Percentiles rank a stretch among this genome's conserved stretches.
Evolutionary conservation across 1,140 invertebrate genomes (phyloP).

Genomic region (Bilobella aurantiaca): DNA sequence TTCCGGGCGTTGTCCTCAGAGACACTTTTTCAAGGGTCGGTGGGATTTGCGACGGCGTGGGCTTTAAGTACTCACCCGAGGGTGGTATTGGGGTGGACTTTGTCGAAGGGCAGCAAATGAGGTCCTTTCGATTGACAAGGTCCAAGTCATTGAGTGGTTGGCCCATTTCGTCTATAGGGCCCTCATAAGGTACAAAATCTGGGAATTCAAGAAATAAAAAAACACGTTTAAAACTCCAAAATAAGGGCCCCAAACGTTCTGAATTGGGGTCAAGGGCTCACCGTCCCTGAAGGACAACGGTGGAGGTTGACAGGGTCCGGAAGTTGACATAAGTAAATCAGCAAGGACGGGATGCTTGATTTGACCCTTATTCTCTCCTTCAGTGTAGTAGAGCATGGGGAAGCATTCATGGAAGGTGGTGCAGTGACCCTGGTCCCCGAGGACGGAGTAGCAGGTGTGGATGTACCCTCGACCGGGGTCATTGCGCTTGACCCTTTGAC

Average conservation of each 20-base stretch:
- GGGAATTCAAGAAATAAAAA: background rate
- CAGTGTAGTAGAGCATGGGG: constrained; percentile 17
- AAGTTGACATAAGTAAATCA: constrained; percentile 8
- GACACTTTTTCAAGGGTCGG: background rate
- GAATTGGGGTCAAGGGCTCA: background rate
- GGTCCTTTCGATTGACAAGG: background rate
- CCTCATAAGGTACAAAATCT: background rate
- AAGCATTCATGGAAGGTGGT: constrained; percentile 14
- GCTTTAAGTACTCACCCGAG: background rate
- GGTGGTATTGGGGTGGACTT: background rate
- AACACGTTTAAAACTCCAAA: background rate
- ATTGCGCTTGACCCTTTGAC: background rate
- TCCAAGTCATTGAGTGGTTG: background rate
- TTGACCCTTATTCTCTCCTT: constrained; percentile 9
- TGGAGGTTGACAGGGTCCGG: constrained; percentile 14
- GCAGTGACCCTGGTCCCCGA: constrained; percentile 11
- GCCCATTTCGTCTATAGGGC: background rate
- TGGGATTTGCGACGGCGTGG: background rate
- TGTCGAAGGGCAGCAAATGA: background rate
- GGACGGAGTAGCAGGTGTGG: constrained; percentile 9
- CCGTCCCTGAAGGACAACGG: constrained; percentile 10
- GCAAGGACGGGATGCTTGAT: constrained; percentile 20
- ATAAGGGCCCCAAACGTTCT: background rate
- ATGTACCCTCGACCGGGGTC: background rate
- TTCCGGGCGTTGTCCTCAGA: background rate